These are phyloP conservation scores for Ormyrus rosae DNA, from an alignment of 2,888 invertebrate species.

Conservation along the genomic window DNA sequence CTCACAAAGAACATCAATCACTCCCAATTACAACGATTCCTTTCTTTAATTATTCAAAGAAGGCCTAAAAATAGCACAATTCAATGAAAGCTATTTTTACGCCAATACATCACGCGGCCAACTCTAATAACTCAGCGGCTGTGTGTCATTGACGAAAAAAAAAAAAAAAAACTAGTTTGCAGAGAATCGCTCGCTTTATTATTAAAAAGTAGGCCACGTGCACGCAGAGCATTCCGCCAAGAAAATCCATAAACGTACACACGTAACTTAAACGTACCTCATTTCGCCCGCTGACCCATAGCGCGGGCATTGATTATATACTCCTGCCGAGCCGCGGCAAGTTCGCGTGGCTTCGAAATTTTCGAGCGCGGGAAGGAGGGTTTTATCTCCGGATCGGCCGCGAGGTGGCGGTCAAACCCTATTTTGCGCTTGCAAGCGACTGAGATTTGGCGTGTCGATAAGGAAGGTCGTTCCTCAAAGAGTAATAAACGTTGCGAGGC, in stretches of 20 bases:
- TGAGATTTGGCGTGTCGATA: slow-evolving; percentile 37
- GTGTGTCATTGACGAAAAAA: too few relatives aligned
- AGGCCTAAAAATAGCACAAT: too few relatives aligned
- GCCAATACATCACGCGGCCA: too few relatives aligned
- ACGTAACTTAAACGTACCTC: not conserved
- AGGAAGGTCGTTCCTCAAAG: slow-evolving; percentile 35
- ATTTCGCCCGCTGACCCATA: slow-evolving; percentile 26
- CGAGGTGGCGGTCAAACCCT: slow-evolving; percentile 19
- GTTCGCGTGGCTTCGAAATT: slow-evolving; percentile 44
- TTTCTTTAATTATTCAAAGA: too few relatives aligned
- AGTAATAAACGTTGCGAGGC: slow-evolving; percentile 20
- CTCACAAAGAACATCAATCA: too few relatives aligned
- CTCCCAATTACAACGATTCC: too few relatives aligned
- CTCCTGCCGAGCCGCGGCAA: not conserved
- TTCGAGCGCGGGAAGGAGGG: not conserved
- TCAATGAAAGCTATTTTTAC: too few relatives aligned
- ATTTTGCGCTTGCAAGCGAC: slow-evolving; percentile 26
- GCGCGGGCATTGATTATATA: slow-evolving; percentile 35
- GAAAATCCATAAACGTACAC: slow-evolving; percentile 41
- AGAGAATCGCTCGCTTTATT: slow-evolving; percentile 9
- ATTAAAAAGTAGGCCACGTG: slow-evolving; percentile 45
- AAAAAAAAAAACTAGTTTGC: too few relatives aligned
- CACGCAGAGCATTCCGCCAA: slow-evolving; percentile 5
- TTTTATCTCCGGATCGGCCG: slow-evolving; percentile 35
- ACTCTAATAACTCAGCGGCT: too few relatives aligned